phyloP scores from a whole-genome alignment of 2,888 invertebrate genomes.

The Philereme vetulata region DNA sequence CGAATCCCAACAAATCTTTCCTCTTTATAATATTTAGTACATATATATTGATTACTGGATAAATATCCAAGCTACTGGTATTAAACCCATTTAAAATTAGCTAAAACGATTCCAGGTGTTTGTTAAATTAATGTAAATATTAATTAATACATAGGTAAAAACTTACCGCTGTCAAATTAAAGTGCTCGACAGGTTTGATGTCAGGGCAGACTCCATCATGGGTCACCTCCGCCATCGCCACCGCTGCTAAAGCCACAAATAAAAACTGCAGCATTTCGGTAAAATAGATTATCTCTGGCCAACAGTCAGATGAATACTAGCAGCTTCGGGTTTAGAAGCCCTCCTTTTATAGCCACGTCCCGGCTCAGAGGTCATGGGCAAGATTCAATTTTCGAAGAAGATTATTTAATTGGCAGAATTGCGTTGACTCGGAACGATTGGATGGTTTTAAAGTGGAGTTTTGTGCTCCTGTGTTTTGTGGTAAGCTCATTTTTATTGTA shows the following conservation, averaged over 20 bases:
- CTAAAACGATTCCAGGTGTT: no score
- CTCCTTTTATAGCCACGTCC: constrained; percentile 58
- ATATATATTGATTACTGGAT: no score
- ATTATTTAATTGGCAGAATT: constrained; percentile 61
- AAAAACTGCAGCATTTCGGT: constrained; percentile 59
- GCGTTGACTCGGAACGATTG: constrained; percentile 41
- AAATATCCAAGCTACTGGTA: no score
- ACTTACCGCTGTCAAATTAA: constrained; percentile 65
- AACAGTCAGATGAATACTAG: constrained; percentile 53
- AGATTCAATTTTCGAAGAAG: constrained; percentile 54
- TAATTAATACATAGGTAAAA: no score
- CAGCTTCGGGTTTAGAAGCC: constrained; percentile 32
- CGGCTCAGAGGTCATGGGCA: constrained; percentile 62
- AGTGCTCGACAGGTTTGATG: constrained; percentile 61
- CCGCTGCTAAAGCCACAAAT: constrained; percentile 55
- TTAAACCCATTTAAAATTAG: no score
- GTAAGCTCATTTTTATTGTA: not conserved
- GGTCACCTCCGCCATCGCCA: constrained; percentile 55
- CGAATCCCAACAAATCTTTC: no score
- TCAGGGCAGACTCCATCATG: constrained; percentile 65
- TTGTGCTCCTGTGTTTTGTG: constrained; percentile 9
- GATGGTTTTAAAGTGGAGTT: constrained; percentile 45
- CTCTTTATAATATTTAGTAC: no score
- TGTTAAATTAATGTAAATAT: not conserved
- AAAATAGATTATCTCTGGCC: constrained; percentile 46